Evolutionary conservation across 2,797 vertebrate species (phyloP), one percentile per base, ranked within the genome.

Genomic region (Spinus olivaceus): DNA sequence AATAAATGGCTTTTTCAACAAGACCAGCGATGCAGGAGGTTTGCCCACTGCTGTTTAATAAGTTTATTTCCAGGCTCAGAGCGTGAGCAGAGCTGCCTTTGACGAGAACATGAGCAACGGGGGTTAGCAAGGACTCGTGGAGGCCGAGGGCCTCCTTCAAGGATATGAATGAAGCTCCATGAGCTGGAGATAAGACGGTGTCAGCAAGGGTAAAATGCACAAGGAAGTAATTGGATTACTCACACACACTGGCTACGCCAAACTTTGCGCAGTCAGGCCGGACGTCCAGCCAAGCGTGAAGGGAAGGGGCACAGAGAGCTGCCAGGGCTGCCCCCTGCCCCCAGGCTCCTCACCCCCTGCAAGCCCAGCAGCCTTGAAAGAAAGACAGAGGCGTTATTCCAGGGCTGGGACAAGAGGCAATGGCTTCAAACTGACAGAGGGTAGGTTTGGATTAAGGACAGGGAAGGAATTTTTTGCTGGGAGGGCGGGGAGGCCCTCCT

Each of bases 181-280:
- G 84, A 92, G 87, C 80, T 83, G 82, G 82, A 92, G 82, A 63
- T 87, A 92, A 92, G 94, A 86, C 9, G 41, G 80, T 76, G 60
- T 71, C 88, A 93, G 94, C 2, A 8, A 93, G 82, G 91, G 69
- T 76, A 73, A 94, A 95, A 94, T 37, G 90, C 92, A 71, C 76
- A 89, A 74, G 61, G 84, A 92, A 81, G 77, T 92, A 91, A 95
- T 95, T 92, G 44, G 30, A 92, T 95, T 96, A 96, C 91, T 96
- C 81, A 94, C 92, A 94, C 81, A 39, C 81, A 44, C 53, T 79
- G 93, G n/a, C 71, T 89, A 74, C 2, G 24, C 80, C 92, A 88
- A 97, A 92, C 72, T 92, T 93, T 22, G 90, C 3, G 5, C 59
- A 57, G 86, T 41, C 81, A 71, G 64, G 76, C 77, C 1, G 23